Evolutionary conservation across 2,888 invertebrate species (phyloP).

Genomic region (Rhagonycha fulva): DNA sequence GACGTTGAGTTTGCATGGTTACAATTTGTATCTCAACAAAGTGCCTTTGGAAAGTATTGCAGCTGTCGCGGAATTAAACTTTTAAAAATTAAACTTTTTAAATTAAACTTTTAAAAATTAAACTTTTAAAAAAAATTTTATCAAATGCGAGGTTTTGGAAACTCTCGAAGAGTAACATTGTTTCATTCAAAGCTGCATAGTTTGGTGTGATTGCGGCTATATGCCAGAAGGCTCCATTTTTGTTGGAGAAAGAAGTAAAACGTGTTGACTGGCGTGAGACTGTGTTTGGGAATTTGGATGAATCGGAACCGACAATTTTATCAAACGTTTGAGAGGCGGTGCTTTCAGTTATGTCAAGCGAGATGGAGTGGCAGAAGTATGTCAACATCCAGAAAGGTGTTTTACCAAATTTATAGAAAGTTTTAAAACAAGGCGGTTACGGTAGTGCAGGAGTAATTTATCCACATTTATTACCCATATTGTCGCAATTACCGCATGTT

Average conservation of each 20-base stretch:
- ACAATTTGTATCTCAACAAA: slow-evolving; percentile 64
- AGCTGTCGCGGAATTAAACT: slow-evolving; percentile 54
- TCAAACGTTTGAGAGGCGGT: slow-evolving; percentile 77
- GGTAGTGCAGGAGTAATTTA: slow-evolving; percentile 74
- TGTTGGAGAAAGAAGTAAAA: slow-evolving; percentile 60
- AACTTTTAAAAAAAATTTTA: slow-evolving; percentile 64
- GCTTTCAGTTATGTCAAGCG: neutral
- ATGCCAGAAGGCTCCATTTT: slow-evolving; percentile 61
- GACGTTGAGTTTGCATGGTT: slow-evolving; percentile 67
- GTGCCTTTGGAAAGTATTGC: slow-evolving; percentile 58
- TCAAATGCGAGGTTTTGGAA: slow-evolving; percentile 74
- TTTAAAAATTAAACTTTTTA: too few species aligned
- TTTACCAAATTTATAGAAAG: slow-evolving; percentile 69
- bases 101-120: too few species aligned
- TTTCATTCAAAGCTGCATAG: slow-evolving; percentile 65
- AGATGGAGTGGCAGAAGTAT: slow-evolving; percentile 68
- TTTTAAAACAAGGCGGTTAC: slow-evolving; percentile 73
- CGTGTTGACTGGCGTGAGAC: slow-evolving; percentile 62
- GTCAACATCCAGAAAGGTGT: slow-evolving; percentile 77
- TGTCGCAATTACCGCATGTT: slow-evolving; percentile 69
- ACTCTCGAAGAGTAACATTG: slow-evolving; percentile 61
- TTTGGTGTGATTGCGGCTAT: slow-evolving; percentile 67
- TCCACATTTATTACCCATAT: slow-evolving; percentile 75
- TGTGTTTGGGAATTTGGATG: slow-evolving; percentile 69
- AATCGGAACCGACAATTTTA: slow-evolving; percentile 68